Evolutionary conservation across 2,888 invertebrate species (phyloP), one percentile per base, ranked within the genome.

Genomic region (Latrodectus hesperus): DNA sequence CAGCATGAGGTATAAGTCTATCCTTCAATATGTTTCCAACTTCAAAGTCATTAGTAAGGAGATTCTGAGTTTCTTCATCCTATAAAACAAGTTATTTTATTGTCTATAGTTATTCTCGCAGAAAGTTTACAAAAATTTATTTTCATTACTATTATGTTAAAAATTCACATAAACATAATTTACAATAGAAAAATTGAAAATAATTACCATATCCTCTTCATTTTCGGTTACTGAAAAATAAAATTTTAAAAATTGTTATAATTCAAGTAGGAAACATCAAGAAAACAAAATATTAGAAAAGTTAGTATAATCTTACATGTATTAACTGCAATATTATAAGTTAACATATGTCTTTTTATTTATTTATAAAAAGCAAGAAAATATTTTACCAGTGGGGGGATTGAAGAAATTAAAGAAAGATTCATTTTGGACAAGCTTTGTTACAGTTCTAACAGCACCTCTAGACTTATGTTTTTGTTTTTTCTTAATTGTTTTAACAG

Each of bases 321-420:
- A 38, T 38, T 38, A 38, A 38, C 22, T 1, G 22, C 22, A 22
- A 22, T 22, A 38, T 38, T 38, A 38, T 38, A 38, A 38, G 6
- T 38, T 4, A 4, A 38, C 6, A 38, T 38, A 1, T 38, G 38
- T 38, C 38, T 38, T 38, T 38, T 38, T 38, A 3, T 38, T 5
- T 38, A 38, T 8, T 68, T n/a, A 0, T 9, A 60, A 55, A 26
- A 49, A 38, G 9, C 14, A 51, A 22, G n/a, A 6, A 6, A 38
- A 77, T 52, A 55, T 77, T 84, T 74, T 80, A 90, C 90, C 89
- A 64, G 90, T 93, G 64, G 99, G 99, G 73, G 99, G 99, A 90
- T 94, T 95, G 93, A 99, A 99, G 94, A 99, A 99, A 93, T 99
- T 99, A 94, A 99, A 99, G 94, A 99, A 99, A 0, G 99, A 99